phyloP scores from a whole-genome alignment of 2,113 vertebrate species.

The Bungarus multicinctus region DNA sequence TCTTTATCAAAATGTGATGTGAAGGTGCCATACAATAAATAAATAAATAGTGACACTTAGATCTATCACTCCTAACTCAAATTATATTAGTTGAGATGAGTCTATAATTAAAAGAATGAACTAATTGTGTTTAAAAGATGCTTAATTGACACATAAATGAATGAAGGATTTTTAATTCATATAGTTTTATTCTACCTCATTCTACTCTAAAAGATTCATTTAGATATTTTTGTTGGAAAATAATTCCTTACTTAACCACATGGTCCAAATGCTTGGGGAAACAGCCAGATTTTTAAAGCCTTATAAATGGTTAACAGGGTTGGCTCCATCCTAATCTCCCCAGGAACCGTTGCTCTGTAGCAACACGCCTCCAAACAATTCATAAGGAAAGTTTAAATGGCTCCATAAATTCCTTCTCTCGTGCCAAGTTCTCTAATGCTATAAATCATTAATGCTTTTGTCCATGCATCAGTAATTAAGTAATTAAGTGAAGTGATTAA shows the following conservation, averaged over 20 bases:
- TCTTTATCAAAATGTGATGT: neutral
- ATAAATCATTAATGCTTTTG: neutral
- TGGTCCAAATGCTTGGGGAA: neutral
- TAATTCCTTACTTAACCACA: neutral
- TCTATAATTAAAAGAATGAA: neutral
- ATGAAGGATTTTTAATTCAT: neutral
- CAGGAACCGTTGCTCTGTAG: neutral
- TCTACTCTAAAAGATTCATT: neutral
- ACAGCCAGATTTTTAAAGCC: neutral
- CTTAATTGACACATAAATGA: neutral
- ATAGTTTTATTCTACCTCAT: neutral
- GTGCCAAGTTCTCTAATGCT: neutral
- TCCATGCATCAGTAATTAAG: neutral
- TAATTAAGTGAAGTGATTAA: neutral
- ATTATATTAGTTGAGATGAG: neutral
- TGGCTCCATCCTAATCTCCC: neutral
- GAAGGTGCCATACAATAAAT: neutral
- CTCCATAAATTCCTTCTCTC: neutral
- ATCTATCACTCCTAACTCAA: neutral
- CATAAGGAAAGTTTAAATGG: neutral
- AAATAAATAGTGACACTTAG: neutral
- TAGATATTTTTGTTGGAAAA: neutral
- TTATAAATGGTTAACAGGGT: neutral
- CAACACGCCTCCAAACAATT: neutral
- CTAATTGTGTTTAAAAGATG: neutral